phyloP scores from a whole-genome alignment of 2,113 vertebrate genomes.

The Ceyx margarethae region DNA sequence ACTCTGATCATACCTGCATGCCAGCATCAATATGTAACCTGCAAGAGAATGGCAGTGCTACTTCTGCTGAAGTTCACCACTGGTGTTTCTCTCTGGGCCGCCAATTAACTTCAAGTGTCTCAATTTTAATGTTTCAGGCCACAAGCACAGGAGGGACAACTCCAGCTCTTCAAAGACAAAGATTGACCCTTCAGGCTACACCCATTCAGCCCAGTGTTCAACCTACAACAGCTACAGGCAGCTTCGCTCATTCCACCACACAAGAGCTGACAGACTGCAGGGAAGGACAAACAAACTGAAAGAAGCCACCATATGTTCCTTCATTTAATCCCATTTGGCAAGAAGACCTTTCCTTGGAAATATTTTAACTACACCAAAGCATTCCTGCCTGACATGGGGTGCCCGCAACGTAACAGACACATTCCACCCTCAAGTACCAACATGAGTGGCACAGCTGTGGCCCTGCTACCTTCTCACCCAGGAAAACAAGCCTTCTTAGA shows the following conservation, averaged over 20 bases:
- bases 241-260: background rate
- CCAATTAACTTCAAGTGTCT: accelerated
- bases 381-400: background rate
- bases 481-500: background rate
- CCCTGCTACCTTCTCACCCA: background rate
- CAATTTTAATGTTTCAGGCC: background rate
- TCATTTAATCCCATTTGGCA: background rate
- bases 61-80: background rate
- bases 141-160: background rate
- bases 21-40: accelerated
- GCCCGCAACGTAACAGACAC: background rate
- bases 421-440: background rate
- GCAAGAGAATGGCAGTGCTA: accelerated
- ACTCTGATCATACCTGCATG: background rate
- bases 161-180: background rate
- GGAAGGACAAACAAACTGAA: background rate
- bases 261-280: background rate
- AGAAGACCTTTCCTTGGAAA: background rate
- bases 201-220: background rate
- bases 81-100: background rate
- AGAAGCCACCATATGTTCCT: background rate
- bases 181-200: background rate
- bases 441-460: accelerated
- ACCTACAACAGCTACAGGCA: background rate
- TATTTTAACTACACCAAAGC: background rate